Conservation (phyloP, 1,140 invertebrate genomes). For the Triops longicaudatus region DNA sequence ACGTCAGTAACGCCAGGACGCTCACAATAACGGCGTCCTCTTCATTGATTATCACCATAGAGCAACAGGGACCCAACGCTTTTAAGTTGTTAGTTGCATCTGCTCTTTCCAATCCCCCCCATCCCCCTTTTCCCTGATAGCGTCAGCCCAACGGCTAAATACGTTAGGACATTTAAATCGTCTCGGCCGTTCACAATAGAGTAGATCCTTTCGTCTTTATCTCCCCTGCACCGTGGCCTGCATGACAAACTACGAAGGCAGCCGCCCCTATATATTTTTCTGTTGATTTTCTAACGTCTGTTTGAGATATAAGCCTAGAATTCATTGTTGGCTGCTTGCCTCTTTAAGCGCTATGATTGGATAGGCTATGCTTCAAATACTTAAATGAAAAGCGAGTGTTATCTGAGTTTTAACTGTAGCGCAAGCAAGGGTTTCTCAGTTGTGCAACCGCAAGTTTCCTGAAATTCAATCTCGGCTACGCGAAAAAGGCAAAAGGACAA, state of each 20-base stretch:
- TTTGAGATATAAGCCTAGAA: neutral
- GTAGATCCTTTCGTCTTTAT: neutral
- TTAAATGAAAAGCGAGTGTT: neutral
- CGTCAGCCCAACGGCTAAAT: slow-evolving; percentile 14
- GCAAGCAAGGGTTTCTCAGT: neutral
- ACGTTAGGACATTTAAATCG: slow-evolving; percentile 15
- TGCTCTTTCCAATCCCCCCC: neutral
- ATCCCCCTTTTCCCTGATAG: neutral
- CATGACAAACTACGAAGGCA: neutral
- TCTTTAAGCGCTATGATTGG: neutral
- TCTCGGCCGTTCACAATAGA: neutral
- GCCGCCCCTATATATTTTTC: neutral
- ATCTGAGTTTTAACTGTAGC: neutral
- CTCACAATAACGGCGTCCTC: slow-evolving; percentile 4
- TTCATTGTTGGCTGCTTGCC: neutral
- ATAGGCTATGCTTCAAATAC: neutral
- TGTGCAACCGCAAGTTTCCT: slow-evolving; percentile 6
- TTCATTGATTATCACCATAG: slow-evolving; percentile 8
- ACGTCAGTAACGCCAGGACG: neutral
- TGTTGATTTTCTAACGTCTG: neutral
- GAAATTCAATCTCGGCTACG: neutral
- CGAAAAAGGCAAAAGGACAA: neutral
- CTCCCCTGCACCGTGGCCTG: neutral
- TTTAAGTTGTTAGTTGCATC: slow-evolving; percentile 8
- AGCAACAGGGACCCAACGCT: slow-evolving; percentile 1